Percentiles rank a stretch among this genome's conserved stretches.
Evolutionary conservation across 2,113 vertebrate genomes (phyloP).

Genomic region (Ptychochromis oligacanthus): DNA sequence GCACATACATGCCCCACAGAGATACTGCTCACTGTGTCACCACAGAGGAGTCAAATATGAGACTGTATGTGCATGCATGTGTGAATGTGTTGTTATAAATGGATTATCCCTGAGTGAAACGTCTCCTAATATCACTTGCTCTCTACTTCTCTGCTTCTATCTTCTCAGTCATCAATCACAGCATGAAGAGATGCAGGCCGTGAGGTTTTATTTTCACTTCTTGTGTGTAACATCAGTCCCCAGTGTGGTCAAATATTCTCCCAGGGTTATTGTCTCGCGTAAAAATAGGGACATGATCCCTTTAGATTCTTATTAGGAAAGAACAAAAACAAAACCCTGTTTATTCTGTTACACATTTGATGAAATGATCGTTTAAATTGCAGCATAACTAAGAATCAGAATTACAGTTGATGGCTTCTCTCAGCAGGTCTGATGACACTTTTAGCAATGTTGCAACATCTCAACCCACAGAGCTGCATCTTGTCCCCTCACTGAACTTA

Average conservation of each 20-base stretch:
- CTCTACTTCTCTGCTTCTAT: neutral
- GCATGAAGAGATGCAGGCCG: neutral
- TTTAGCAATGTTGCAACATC: neutral
- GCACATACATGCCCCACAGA: slow-evolving; percentile 66
- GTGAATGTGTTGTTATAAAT: slow-evolving; percentile 18
- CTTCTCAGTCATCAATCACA: neutral
- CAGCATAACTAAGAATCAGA: neutral
- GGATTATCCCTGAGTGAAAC: slow-evolving; percentile 14
- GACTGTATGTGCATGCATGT: neutral
- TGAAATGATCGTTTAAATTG: neutral
- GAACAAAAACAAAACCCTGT: neutral
- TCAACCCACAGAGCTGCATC: neutral
- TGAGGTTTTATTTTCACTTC: neutral
- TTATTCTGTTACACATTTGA: neutral
- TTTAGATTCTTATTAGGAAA: neutral
- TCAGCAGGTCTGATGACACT: neutral
- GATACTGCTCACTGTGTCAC: slow-evolving; percentile 39
- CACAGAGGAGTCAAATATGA: slow-evolving; percentile 27
- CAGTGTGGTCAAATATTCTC: neutral
- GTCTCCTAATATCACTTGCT: neutral
- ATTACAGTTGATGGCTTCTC: neutral
- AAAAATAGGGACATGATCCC: neutral
- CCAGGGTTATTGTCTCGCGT: neutral
- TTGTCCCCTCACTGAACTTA: neutral
- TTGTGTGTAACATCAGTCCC: neutral